phyloP scores from a whole-genome alignment of 92 coral and sea anemone species.

The Chrysogorgia sp. region DNA sequence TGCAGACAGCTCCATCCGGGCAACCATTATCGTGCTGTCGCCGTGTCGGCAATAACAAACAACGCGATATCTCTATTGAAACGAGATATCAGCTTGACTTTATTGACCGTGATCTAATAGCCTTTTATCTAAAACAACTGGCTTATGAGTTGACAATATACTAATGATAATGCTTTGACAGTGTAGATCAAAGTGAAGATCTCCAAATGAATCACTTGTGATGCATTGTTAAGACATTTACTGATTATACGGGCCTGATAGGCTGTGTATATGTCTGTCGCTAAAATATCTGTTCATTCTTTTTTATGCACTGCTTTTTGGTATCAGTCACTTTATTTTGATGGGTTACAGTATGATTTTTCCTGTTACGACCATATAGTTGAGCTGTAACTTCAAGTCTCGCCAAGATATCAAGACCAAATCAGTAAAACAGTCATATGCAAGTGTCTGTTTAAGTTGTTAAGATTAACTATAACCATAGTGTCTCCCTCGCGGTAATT shows the following conservation, averaged over 20 bases:
- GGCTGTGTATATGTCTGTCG: neutral
- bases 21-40: conserved; percentile 17
- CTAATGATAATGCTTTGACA: neutral
- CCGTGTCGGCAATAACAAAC: conserved; percentile 13
- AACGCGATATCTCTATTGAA: neutral
- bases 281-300: conserved; percentile 1
- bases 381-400: neutral
- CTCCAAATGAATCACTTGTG: neutral
- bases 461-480: conserved; percentile 26
- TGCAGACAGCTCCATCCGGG: conserved; percentile 30
- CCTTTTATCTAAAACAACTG: neutral
- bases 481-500: conserved; percentile 32
- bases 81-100: conserved; percentile 7
- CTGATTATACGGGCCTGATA: neutral
- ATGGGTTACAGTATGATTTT: neutral
- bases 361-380: neutral
- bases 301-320: neutral
- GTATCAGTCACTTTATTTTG: neutral
- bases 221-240: neutral
- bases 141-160: neutral
- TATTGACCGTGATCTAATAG: neutral
- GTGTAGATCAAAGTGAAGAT: conserved; percentile 1
- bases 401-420: neutral
- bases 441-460: conserved; percentile 15
- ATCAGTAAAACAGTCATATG: neutral